Evolutionary conservation across 2,888 invertebrate genomes (phyloP), one percentile per base, ranked within the genome.

Genomic region (Eupithecia subfuscata): DNA sequence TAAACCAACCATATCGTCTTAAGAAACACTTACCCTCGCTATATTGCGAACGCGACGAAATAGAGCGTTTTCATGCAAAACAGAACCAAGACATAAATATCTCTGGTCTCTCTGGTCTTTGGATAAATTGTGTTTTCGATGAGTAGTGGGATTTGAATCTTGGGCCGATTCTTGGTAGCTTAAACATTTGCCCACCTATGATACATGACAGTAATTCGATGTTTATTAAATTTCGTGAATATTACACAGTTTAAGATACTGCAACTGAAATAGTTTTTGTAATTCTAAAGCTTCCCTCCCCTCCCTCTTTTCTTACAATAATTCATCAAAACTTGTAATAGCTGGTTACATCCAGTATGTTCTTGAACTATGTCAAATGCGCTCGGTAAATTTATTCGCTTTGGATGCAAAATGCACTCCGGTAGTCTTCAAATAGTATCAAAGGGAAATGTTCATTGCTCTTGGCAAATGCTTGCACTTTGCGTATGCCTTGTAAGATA

Each of bases 331-430:
- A 67, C 0, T 18, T 6, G n/a, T 12, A 43, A 43, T 52, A 52
- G 40, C 30, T 74, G 52, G 34, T 73, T 40, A 48, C 63, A 48
- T 70, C 30, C 52, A 64, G 71, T 34, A 71, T 75, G 14, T 65
- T 64, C 43, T 22, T 45, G 56, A 67, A 60, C 43, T 63, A 71
- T 56, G 34, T 69, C 56, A 71, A 74, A 45, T 52, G 40, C 45
- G 70, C 64, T 65, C 40, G 25, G 52, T 60, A 73, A 70, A 60
- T 70, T 52, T 65, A 70, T 77, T 77, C 68, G 60, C 74, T 70
- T 69, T 75, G 70, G 48, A 71, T 73, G 77, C 71, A 77, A 74
- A 63, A 77, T 77, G 75, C 77, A 56, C 70, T 75, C 37, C 74
- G 60, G 56, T 67, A 67, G 67, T 73, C 48, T 69, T 65, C 45